Base-by-base conservation (phyloP, 2,888 invertebrate genomes). In the Meliscaeva auricollis region DNA sequence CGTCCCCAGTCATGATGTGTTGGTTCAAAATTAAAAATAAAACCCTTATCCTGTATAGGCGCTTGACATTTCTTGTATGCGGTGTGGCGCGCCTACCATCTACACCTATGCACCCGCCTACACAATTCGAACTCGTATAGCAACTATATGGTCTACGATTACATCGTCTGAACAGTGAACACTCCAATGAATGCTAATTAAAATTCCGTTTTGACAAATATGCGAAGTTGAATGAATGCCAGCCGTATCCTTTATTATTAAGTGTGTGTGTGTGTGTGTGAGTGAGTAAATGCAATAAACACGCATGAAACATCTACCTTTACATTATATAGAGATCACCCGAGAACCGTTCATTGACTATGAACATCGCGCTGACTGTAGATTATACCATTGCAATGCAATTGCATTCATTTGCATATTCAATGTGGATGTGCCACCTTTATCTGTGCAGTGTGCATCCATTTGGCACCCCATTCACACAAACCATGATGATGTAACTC, bases 121-220 rank as follows among this genome's bases (percentile, higher is more conserved):
- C 15, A 30, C 54, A 54, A 54, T n/a, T 46, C 46, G 46, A 46
- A 17, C 17, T 17, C 46, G n/a, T 9, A 32, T 15, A 54, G 6
- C 6, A 46, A 32, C 15, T 22, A 52, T 22, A 52, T 44, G 46
- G 54, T 26, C 60, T 73, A 22, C 69, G 46, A 54, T 54, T 62
- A 75, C 62, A 69, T 62, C 62, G 69, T 48, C 60, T 46, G 68
- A 80, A 60, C 66, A 68, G 52, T 46, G 68, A 80, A 60, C 66
- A 68, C 64, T 62, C 52, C 70, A 72, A 58, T 58, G 64, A 70
- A 72, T 82, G 50, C 72, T 80, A 70, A 80, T 84, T 77, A 77
- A 81, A 76, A 84, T 84, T 79, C 70, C 73, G 62, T 87, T 83
- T 56, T 81, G 73, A 66, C 70, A 73, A 74, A 74, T 72, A 69